These are phyloP conservation scores for Caenorhabditis drosophilae DNA, from an alignment of 2,888 invertebrate genomes.

Conservation along the genomic window DNA sequence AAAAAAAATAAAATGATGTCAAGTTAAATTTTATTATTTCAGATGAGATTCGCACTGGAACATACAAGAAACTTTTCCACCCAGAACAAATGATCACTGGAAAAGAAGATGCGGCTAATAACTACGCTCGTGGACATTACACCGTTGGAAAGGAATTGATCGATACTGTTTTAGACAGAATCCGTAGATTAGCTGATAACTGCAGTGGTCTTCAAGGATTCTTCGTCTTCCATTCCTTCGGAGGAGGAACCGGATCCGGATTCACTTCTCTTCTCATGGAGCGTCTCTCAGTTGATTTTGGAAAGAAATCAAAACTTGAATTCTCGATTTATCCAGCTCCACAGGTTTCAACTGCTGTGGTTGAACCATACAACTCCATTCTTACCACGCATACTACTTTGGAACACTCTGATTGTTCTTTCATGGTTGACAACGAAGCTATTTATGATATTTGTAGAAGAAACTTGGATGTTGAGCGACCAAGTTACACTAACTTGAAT, in stretches of 20 bases:
- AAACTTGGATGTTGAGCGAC: conserved; percentile 76
- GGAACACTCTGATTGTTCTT: conserved; percentile 73
- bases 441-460: conserved; percentile 87
- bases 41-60: conserved; percentile 84
- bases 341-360: conserved; percentile 74
- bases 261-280: conserved; percentile 87
- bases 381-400: conserved; percentile 85
- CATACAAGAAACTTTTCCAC: conserved; percentile 74
- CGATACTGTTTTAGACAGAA: conserved; percentile 75
- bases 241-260: conserved; percentile 80
- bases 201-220: conserved; percentile 76
- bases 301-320: conserved; percentile 85
- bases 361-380: conserved; percentile 93
- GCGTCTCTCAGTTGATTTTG: conserved; percentile 81
- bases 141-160: conserved; percentile 77
- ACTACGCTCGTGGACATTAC: conserved; percentile 95
- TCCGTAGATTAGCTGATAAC: conserved; percentile 75
- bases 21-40: background rate
- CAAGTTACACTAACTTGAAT: conserved; percentile 87
- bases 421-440: conserved; percentile 76
- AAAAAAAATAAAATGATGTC: no score
- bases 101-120: conserved; percentile 95
- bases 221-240: conserved; percentile 77
- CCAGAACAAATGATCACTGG: conserved; percentile 93
- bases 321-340: conserved; percentile 89